Evolutionary conservation across 2,888 invertebrate species (phyloP), one percentile per base, ranked within the genome.

Genomic region (Slavum lentiscoides): DNA sequence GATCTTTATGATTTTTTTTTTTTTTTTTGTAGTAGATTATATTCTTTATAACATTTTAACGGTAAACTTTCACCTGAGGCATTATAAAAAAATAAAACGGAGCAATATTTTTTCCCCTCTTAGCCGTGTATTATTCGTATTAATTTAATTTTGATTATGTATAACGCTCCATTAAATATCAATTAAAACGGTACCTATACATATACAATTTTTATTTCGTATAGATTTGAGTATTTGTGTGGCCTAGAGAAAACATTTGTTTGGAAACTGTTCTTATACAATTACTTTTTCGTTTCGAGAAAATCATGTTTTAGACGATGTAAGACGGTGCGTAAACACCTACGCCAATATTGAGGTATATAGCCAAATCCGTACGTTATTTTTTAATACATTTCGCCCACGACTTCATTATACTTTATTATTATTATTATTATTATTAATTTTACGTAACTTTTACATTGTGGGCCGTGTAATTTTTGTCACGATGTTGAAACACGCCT

Each of bases 81-180:
- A 69, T 68, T 69, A 69, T 37, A 58, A 19, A 75, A 30, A 43
- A 43, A 70, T 37, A 53, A 70, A 39, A 23, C 67, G 23, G 58
- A 75, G 4, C 66, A 58, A 9, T 75, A 43, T 4, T 43, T 4
- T 5, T 59, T 67, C 58, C n/a, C 23, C 55, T 2, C 3, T 58
- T 43, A 11, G 39, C 2, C 30, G 30, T 55, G 64, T 23, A 21
- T 67, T 61, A 59, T 75, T 53, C 7, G 21, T 23, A 19, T 70
- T 80, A 80, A 80, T 80, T 80, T 5, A 70, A 23, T 80, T 80
- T 72, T 80, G 70, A 80, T 70, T 70, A 64, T 77, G 49, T 69
- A 74, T 61, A 53, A 30, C 17, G 61, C 23, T 70, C 39, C 70
- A 80, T 80, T 80, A 80, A 80, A 70, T 70, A 62, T 72, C 37